Conservation (phyloP, 2,113 vertebrate genomes). For the Phalacrocorax brasilianus region DNA sequence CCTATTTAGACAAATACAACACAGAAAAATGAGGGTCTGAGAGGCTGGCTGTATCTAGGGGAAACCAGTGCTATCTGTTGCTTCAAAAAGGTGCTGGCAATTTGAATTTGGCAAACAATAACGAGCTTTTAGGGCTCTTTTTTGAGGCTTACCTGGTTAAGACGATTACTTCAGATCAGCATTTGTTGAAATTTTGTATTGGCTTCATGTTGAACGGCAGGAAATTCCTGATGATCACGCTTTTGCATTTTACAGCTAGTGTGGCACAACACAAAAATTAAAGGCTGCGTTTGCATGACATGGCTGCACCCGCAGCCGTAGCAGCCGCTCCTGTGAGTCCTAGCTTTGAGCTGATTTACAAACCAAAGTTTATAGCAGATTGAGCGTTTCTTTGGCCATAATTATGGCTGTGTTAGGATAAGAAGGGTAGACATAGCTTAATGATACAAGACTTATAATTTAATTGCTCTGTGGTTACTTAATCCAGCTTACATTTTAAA, state of each 20-base stretch:
- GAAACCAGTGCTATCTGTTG: fast-evolving
- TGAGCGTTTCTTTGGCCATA: neutral
- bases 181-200: neutral
- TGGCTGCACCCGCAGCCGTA: too few relatives aligned
- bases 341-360: too few relatives aligned
- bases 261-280: neutral
- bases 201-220: too few relatives aligned
- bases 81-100: neutral
- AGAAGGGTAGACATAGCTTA: neutral
- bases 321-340: neutral
- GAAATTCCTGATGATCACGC: neutral
- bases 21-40: neutral
- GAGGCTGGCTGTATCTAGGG: neutral
- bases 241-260: neutral
- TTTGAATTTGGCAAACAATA: too few relatives aligned
- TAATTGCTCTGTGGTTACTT: neutral
- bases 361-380: neutral
- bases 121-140: too few relatives aligned
- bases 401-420: neutral
- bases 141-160: neutral
- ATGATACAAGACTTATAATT: neutral
- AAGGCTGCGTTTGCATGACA: neutral
- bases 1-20: neutral
- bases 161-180: neutral
- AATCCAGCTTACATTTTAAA: neutral